These are phyloP conservation scores for Coecobrya sp. DNA, from an alignment of 2,888 invertebrate genomes.

Conservation along the genomic window DNA sequence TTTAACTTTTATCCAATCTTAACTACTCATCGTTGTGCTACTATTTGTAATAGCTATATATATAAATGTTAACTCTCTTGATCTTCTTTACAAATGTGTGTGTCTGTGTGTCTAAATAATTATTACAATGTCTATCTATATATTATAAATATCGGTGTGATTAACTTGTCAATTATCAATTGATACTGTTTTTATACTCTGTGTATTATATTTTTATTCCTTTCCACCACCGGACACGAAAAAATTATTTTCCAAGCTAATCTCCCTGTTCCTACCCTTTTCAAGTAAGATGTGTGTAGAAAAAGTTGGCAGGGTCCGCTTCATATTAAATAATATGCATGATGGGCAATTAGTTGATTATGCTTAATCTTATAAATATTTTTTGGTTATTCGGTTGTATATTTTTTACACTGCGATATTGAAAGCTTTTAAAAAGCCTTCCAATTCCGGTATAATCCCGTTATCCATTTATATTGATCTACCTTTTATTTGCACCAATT, in stretches of 20 bases:
- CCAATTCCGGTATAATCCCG: not conserved
- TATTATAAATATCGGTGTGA: slow-evolving; percentile 23
- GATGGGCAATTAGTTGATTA: not conserved
- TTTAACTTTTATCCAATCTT: not conserved
- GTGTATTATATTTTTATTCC: not conserved
- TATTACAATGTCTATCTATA: not conserved
- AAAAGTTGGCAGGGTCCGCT: not conserved
- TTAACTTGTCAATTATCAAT: slow-evolving; percentile 31
- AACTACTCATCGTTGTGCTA: not conserved
- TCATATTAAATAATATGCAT: not conserved
- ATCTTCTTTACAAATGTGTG: not conserved
- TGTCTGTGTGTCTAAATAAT: slow-evolving; percentile 7
- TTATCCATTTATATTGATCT: not conserved
- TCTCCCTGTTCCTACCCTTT: not conserved
- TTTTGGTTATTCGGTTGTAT: not conserved
- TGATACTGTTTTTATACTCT: not conserved
- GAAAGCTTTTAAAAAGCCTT: not conserved
- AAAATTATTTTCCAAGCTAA: too few relatives aligned
- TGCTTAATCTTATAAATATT: too few relatives aligned
- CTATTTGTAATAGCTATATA: slow-evolving; percentile 18
- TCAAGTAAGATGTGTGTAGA: not conserved
- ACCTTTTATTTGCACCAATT: not conserved
- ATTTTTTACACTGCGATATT: not conserved
- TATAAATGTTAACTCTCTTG: not conserved
- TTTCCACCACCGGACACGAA: not conserved